Base-by-base conservation (phyloP, 1,140 invertebrate genomes). In the Drosophila paulistorum region DNA sequence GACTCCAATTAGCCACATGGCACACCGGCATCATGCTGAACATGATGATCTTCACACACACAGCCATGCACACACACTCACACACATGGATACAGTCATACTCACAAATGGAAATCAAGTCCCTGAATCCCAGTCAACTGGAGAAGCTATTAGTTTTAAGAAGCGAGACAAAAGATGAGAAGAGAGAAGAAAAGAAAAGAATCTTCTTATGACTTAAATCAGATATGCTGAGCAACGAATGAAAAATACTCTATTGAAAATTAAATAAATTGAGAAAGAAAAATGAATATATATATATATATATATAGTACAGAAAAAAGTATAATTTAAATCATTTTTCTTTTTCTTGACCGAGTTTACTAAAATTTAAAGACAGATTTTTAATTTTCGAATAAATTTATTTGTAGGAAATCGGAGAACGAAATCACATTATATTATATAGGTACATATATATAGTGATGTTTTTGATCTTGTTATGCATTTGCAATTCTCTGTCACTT, bases 1-100 rank as follows among this genome's bases (percentile, higher is more conserved):
- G 84, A 89, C 84, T 89, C 71, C 80, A 89, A 89, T 87, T 89
- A 89, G 69, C 80, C 85, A 89, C 74, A 84, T 89, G 84, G 77
- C 69, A 84, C 63, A 84, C 63, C 55, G 30, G 55, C 55, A 23
- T 33, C 41, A 55, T 45, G 35, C 11, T 59, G 20, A 23, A 62
- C 33, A 42, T 17, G 45, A 48, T 48, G 45, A 48, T 48, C 17
- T 20, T 48, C 55, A 39, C 33, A 65, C 37, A 26, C 17, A 59
- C 45, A 45, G 30, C 58, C 30, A 51, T 10, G 20, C 39, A 54
- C 42, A 48, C 37, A 51, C 51, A 54, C 17, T 71, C 48, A 17
- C 37, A 51, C 45, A 37, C 23, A 14, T 55, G 57, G 26, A 30
- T 10, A 51, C 9, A 39, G 37, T 39, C 37, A 4, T 13, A 39